These are phyloP conservation scores for Limnephilus marmoratus DNA, from an alignment of 2,888 invertebrate genomes.

Conservation along the genomic window DNA sequence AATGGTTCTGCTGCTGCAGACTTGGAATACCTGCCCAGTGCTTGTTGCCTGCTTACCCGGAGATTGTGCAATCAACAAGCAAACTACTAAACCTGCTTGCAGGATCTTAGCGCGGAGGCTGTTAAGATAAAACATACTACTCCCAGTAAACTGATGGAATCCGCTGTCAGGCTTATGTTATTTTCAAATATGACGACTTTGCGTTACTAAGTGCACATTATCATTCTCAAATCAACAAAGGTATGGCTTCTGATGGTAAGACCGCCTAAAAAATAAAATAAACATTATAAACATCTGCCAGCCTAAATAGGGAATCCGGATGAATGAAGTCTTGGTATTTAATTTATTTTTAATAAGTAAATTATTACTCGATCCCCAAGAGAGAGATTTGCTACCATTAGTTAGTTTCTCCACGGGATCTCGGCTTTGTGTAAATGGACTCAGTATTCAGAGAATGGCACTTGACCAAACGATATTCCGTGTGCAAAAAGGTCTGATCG, in stretches of 20 bases:
- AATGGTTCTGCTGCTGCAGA: constrained; percentile 6
- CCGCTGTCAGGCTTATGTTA: constrained; percentile 10
- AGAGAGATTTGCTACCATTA: neutral
- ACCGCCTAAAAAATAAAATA: neutral
- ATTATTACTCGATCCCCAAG: neutral
- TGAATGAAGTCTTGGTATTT: neutral
- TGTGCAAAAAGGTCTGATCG: neutral
- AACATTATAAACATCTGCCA: neutral
- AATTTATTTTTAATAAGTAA: neutral
- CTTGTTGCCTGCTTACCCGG: neutral
- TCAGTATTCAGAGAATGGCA: neutral
- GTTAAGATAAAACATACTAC: constrained; percentile 13
- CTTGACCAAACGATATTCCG: neutral
- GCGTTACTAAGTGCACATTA: neutral
- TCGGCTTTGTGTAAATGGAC: neutral
- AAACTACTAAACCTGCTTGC: neutral
- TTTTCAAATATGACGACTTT: neutral
- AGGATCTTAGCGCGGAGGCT: neutral
- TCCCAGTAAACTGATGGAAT: neutral
- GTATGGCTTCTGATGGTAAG: neutral
- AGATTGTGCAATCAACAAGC: neutral
- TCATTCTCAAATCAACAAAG: neutral
- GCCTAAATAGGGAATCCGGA: neutral
- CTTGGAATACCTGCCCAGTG: neutral
- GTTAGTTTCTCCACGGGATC: neutral